These are phyloP conservation scores for Cyphomyrmex costatus DNA, from an alignment of 1,140 invertebrate genomes.

Conservation along the genomic window DNA sequence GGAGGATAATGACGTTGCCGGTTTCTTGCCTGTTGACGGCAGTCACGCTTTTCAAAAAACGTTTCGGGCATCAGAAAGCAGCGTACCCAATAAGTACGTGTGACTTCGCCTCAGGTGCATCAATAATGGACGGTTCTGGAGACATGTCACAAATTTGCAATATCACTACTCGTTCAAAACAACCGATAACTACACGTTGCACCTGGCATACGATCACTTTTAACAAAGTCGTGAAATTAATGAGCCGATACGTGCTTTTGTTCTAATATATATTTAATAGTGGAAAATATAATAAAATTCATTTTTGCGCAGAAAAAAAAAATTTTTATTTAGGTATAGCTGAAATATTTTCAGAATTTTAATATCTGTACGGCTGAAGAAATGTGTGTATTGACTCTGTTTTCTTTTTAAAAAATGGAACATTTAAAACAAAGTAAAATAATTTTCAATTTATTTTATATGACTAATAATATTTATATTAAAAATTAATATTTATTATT, in stretches of 20 bases:
- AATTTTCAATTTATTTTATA: not conserved
- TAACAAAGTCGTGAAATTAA: slow-evolving; percentile 64
- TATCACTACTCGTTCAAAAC: slow-evolving; percentile 47
- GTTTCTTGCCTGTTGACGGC: slow-evolving; percentile 41
- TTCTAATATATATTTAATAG: not conserved
- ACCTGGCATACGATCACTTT: slow-evolving; percentile 57
- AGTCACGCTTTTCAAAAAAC: slow-evolving; percentile 70
- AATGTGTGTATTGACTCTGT: not conserved
- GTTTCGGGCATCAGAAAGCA: slow-evolving; percentile 20
- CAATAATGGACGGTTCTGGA: slow-evolving; percentile 60
- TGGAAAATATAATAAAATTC: not conserved
- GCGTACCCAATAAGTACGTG: slow-evolving; percentile 18
- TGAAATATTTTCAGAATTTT: not conserved
- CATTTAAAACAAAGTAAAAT: not conserved
- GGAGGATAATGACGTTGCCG: slow-evolving; percentile 69
- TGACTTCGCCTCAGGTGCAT: slow-evolving; percentile 63
- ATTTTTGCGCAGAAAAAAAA: not conserved
- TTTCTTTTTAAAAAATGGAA: too few species aligned
- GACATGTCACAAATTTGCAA: slow-evolving; percentile 67
- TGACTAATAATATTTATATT: not conserved
- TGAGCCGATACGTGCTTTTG: not conserved
- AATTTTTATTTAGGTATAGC: not conserved
- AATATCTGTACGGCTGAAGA: not conserved
- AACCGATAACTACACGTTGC: slow-evolving; percentile 10
- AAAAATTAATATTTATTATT: not conserved